Base-by-base conservation (phyloP, 2,797 vertebrate genomes). In the Hydrocynus forskahlii region DNA sequence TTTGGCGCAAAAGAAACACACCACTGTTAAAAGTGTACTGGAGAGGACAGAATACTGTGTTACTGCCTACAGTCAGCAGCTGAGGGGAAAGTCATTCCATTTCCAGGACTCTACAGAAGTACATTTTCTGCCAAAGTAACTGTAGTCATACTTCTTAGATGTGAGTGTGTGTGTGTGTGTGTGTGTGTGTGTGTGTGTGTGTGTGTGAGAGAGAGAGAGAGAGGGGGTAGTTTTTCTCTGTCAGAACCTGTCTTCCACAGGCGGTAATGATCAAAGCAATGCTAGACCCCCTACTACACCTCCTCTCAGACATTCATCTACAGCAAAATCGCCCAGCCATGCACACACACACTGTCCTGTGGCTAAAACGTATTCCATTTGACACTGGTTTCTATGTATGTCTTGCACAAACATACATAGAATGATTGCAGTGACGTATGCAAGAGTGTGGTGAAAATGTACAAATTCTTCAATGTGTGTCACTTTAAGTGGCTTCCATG, bases 161-260 rank as follows among this genome's bases (percentile, higher is more conserved):
- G 82, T 74, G 78, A 86, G 83, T 83, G 81, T 83, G 83, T 86
- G 80, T 83, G 87, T 84, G 84, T 60, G 75, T 62, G 75, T 71
- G 43, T 72, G 63, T 78, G n/a, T 80, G 73, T 66, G 38, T 48
- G 82, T 81, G 66, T 88, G 80, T 81, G 75, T 85, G 86, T 86
- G 83, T 83, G 81, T 83, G 48, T 84, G 68, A 88, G 80, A 81
- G 75, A 85, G 86, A 86, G 83, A 83, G 80, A 82, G 75, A 69
- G 70, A 82, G 82, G 86, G 82, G 62, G 73, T 74, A 81, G 83
- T 88, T 87, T 88, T 87, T 90, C 87, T 90, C 90, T 93, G 92
- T 94, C 93, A 94, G 93, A 93, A 92, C 88, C 91, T 90, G 88
- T 94, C 92, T 93, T 92, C 92, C 90, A 92, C 93, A 93, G 91